phyloP scores from a whole-genome alignment of 2,113 vertebrate species.

The Crotalus horridus region DNA sequence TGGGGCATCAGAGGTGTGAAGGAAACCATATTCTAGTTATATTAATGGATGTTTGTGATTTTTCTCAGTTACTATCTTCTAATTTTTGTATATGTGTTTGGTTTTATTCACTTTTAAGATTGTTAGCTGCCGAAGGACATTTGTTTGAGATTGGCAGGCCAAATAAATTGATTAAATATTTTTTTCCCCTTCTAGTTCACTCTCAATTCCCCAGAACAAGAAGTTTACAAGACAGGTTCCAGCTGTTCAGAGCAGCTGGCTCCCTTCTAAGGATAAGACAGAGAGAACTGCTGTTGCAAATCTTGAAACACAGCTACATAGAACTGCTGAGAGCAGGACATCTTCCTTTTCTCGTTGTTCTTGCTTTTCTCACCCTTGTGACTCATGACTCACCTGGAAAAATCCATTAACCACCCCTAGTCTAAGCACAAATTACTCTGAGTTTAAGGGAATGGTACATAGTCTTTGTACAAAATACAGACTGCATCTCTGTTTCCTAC shows the following conservation, averaged over 20 bases:
- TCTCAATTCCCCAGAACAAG: neutral
- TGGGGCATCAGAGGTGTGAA: neutral
- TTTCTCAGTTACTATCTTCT: neutral
- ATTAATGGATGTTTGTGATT: neutral
- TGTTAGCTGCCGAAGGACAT: neutral
- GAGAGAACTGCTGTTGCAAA: neutral
- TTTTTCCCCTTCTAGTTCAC: neutral
- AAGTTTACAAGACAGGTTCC: neutral
- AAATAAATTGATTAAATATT: neutral
- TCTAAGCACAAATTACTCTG: neutral
- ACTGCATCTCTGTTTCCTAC: too few species aligned
- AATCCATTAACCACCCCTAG: neutral
- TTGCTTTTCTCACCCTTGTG: neutral
- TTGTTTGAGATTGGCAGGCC: neutral
- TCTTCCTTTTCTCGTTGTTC: neutral
- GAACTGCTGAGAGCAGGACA: neutral
- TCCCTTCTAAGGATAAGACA: neutral
- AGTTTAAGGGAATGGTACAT: too few species aligned
- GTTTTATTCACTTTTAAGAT: neutral
- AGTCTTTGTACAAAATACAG: neutral
- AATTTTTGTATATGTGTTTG: neutral
- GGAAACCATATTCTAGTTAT: neutral
- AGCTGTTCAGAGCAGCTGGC: constrained; percentile 2
- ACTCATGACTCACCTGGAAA: neutral
- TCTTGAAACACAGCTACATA: neutral